Base-by-base conservation (phyloP, 2,888 invertebrate genomes). In the Apamea anceps region DNA sequence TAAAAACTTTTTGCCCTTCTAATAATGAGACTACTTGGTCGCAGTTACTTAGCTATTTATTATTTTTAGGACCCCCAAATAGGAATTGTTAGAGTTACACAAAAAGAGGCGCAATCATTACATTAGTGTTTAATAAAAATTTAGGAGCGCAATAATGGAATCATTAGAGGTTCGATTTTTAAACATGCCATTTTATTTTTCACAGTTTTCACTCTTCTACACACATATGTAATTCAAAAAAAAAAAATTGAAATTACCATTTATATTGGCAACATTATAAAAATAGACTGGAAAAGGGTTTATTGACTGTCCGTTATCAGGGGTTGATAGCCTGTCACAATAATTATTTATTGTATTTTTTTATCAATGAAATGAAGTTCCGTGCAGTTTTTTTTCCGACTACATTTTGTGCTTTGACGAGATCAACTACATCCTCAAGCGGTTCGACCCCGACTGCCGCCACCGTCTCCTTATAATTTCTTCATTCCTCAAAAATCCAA, bases 231-330 rank as follows among this genome's bases (percentile, higher is more conserved):
- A 71, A 51, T 82, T 25, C 1, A 60, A 80, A 54, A 54, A 0
- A 37, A 57, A 65, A 48, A 37, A n/a, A n/a, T n/a, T n/a, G 3
- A 42, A 80, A 1, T 6, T 15, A 32, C 60, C 0, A 57, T 2
- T 63, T 32, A 45, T n/a, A 77, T 84, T 81, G 32, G 42, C 70
- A 71, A 84, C 15, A 45, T 15, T 48, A 65, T 60, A 80, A 85
- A 85, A 68, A 82, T 80, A 82, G 42, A 42, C 62, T 37, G 80
- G 15, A 18, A 48, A 57, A 28, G 62, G 80, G 85, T 80, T 78
- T 70, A 42, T 60, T 73, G 82, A 82, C 85, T 65, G 28, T 25
- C 12, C 32, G 57, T 68, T 85, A 73, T 80, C 85, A 71, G 15
- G 65, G 57, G 72, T 85, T 57, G 48, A 54, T 51, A 72, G 63